Percentiles rank a stretch among this genome's conserved stretches.
These are phyloP conservation scores for Magallana angulata DNA, from an alignment of 1,140 invertebrate genomes.

Conservation along the genomic window DNA sequence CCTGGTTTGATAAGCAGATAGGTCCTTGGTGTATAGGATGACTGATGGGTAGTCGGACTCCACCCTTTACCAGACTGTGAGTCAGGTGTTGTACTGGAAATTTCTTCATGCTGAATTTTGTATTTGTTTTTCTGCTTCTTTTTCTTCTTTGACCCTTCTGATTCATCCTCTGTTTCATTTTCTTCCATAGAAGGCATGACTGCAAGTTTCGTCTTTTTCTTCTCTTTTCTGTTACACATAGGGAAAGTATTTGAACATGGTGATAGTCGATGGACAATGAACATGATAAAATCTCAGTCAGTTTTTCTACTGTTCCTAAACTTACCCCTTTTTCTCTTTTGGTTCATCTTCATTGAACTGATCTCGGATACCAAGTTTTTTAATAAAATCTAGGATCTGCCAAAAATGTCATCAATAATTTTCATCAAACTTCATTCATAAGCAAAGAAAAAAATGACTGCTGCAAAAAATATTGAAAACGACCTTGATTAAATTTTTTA, in stretches of 20 bases:
- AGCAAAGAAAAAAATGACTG: too few relatives aligned
- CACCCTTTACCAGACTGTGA: slow-evolving; percentile 38
- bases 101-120: slow-evolving; percentile 69
- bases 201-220: slow-evolving; percentile 57
- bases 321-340: slow-evolving; percentile 44
- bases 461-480: too few relatives aligned
- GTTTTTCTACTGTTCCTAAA: neutral
- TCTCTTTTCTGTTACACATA: slow-evolving; percentile 43
- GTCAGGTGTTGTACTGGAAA: slow-evolving; percentile 66
- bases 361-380: slow-evolving; percentile 68
- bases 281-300: slow-evolving; percentile 2
- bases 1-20: slow-evolving; percentile 70
- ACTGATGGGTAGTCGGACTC: slow-evolving; percentile 53
- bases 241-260: neutral
- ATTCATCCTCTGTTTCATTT: slow-evolving; percentile 21
- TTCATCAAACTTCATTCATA: too few relatives aligned
- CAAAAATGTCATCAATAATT: slow-evolving; percentile 47
- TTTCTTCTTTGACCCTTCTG: slow-evolving; percentile 36
- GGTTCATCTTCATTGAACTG: slow-evolving; percentile 60
- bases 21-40: slow-evolving; percentile 60
- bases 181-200: neutral
- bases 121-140: slow-evolving; percentile 59
- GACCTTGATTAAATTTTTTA: too few relatives aligned
- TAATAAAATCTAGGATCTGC: slow-evolving; percentile 70
- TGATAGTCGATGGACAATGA: neutral